phyloP scores from a whole-genome alignment of 1,140 invertebrate species.

The Ectropis grisescens region DNA sequence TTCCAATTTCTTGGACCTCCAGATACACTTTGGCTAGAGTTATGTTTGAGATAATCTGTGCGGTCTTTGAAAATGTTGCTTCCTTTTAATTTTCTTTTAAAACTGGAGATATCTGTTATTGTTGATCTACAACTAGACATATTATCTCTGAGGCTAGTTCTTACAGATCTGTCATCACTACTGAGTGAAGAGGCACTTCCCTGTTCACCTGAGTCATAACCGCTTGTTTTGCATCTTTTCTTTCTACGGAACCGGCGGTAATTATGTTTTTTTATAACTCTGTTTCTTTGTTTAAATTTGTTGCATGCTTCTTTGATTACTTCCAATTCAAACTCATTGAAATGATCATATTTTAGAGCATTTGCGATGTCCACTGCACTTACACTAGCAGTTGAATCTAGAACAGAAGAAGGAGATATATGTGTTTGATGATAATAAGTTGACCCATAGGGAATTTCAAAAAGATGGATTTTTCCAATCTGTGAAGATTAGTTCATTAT shows the following conservation, averaged over 20 bases:
- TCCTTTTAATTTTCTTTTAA: slow-evolving; percentile 20
- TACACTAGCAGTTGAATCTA: not conserved
- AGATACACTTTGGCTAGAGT: slow-evolving; percentile 22
- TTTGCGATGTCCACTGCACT: slow-evolving; percentile 41
- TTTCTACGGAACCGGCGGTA: slow-evolving; percentile 25
- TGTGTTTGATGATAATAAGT: no score
- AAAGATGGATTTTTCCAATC: no score
- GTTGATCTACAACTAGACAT: slow-evolving; percentile 18
- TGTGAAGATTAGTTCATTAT: no score
- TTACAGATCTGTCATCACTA: slow-evolving; percentile 42
- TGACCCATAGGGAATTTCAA: no score
- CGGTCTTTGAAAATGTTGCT: slow-evolving; percentile 25
- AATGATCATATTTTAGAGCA: slow-evolving; percentile 38
- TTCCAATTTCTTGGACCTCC: no score
- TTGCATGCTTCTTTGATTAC: slow-evolving; percentile 41
- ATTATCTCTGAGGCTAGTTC: slow-evolving; percentile 22
- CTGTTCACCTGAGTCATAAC: slow-evolving; percentile 39
- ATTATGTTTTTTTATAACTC: slow-evolving; percentile 35
- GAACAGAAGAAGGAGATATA: no score
- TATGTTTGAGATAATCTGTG: slow-evolving; percentile 27
- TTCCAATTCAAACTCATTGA: slow-evolving; percentile 36
- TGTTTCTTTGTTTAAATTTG: slow-evolving; percentile 25
- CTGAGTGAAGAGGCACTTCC: slow-evolving; percentile 44
- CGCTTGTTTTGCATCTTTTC: slow-evolving; percentile 20
- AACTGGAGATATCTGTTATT: slow-evolving; percentile 16